Evolutionary conservation across 2,888 invertebrate species (phyloP).

Genomic region (Scaptomyza caliginosa): DNA sequence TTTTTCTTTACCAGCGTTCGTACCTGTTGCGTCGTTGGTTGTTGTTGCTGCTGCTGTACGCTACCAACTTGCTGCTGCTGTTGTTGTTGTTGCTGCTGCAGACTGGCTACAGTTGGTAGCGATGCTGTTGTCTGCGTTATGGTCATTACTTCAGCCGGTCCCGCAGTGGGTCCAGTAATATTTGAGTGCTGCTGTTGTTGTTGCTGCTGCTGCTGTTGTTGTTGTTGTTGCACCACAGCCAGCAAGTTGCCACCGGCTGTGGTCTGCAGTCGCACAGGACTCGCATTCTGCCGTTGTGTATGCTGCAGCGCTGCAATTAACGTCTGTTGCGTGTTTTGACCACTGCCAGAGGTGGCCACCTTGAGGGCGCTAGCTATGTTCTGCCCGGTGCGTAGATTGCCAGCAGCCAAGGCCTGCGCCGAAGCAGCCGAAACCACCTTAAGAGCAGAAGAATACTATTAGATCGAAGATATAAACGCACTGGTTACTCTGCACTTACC

Average conservation of each 20-base stretch:
- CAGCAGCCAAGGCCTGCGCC: constrained; percentile 84
- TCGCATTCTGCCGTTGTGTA: constrained; percentile 86
- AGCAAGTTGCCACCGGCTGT: constrained; percentile 85
- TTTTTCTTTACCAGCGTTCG: constrained; percentile 84
- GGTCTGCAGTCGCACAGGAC: constrained; percentile 87
- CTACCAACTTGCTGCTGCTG: constrained; percentile 43
- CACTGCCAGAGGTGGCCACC: constrained; percentile 82
- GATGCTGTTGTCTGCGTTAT: constrained; percentile 74
- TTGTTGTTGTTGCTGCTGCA: constrained; percentile 74
- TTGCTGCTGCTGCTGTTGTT: constrained; percentile 64
- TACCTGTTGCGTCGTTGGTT: constrained; percentile 83
- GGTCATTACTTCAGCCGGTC: constrained; percentile 81
- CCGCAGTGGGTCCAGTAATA: constrained; percentile 58
- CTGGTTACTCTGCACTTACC: constrained; percentile 63
- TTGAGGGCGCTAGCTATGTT: constrained; percentile 85
- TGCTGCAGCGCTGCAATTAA: constrained; percentile 85
- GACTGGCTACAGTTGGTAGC: constrained; percentile 54
- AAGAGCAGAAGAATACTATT: not conserved
- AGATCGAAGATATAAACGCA: not conserved
- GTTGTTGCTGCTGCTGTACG: constrained; percentile 38
- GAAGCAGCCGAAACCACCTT: constrained; percentile 87
- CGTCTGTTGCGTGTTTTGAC: constrained; percentile 85
- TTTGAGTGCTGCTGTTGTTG: constrained; percentile 37
- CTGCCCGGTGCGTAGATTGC: constrained; percentile 85
- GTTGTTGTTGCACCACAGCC: constrained; percentile 86